These are phyloP conservation scores for Salpingus planirostris DNA, from an alignment of 2,888 invertebrate genomes.

Conservation along the genomic window DNA sequence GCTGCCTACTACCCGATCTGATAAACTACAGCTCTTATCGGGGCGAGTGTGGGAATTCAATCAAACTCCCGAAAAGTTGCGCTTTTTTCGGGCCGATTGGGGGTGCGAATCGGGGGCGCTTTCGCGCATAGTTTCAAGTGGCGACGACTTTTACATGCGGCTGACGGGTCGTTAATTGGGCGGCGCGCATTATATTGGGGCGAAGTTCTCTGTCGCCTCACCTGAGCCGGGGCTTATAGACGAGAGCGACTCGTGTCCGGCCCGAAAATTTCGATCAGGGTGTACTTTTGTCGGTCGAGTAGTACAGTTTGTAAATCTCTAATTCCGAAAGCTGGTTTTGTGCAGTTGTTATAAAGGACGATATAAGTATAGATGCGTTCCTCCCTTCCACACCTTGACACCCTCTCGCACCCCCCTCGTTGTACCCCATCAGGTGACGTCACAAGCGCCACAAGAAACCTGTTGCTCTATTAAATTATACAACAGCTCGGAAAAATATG, in stretches of 20 bases:
- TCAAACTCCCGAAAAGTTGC: no score
- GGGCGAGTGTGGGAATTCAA: no score
- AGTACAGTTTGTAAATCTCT: slow-evolving; percentile 37
- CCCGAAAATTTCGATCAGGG: slow-evolving; percentile 1
- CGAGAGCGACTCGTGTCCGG: no score
- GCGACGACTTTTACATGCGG: no score
- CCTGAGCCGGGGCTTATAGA: no score
- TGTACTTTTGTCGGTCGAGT: slow-evolving; percentile 24
- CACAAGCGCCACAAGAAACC: slow-evolving; percentile 32
- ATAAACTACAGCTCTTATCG: no score
- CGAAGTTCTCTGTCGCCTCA: no score
- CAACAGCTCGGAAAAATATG: slow-evolving; percentile 13
- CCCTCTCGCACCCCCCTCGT: slow-evolving; percentile 19
- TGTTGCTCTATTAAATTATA: slow-evolving; percentile 37
- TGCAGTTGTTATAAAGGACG: slow-evolving; percentile 33
- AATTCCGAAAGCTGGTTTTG: slow-evolving; percentile 37
- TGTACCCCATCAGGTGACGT: slow-evolving; percentile 27
- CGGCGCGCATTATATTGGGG: no score
- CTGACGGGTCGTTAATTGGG: no score
- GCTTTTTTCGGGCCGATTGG: no score
- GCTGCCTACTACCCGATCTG: slow-evolving; percentile 31
- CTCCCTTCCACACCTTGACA: slow-evolving; percentile 16
- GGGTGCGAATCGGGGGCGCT: no score
- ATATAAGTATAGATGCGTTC: slow-evolving; percentile 20
- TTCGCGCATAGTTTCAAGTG: no score